Conservation (phyloP, 1,140 invertebrate genomes). For the Drepana arcuata region DNA sequence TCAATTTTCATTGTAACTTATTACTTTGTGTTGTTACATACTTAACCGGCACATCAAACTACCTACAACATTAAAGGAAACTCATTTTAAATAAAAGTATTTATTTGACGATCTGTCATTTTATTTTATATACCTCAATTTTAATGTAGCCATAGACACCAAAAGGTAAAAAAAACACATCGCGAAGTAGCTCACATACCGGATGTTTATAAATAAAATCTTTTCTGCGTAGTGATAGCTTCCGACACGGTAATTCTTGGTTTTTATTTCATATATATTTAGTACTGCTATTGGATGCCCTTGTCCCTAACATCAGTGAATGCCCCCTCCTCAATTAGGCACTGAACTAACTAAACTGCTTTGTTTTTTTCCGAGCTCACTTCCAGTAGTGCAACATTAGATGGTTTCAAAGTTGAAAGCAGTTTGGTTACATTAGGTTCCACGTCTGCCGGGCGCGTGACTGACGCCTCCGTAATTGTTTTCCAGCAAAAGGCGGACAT, state of each 20-base stretch:
- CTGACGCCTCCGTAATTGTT: conserved; percentile 60
- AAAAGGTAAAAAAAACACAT: conserved; percentile 1
- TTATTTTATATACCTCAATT: conserved; percentile 29
- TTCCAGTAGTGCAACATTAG: neutral
- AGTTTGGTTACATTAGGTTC: conserved; percentile 19
- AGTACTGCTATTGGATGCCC: conserved; percentile 66
- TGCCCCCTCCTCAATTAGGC: conserved; percentile 59
- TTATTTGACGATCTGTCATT: conserved; percentile 56
- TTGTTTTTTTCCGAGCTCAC: conserved; percentile 6
- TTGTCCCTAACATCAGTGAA: conserved; percentile 60
- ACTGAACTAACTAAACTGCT: conserved; percentile 61
- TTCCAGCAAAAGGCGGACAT: conserved; percentile 73
- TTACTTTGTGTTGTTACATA: conserved; percentile 43
- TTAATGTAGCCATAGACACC: conserved; percentile 11
- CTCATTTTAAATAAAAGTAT: conserved; percentile 67
- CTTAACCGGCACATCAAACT: conserved; percentile 63
- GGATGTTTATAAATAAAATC: conserved; percentile 44
- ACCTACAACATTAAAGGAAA: conserved; percentile 44
- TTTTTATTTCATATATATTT: conserved; percentile 40
- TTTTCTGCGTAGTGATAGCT: conserved; percentile 53
- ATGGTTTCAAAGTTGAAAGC: conserved; percentile 10
- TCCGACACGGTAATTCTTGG: conserved; percentile 52
- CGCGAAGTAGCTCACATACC: conserved; percentile 65
- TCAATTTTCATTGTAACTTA: conserved; percentile 43
- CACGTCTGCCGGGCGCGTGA: conserved; percentile 27